phyloP scores from a whole-genome alignment of 1,140 invertebrate genomes.

The Zaprionus capensis region DNA sequence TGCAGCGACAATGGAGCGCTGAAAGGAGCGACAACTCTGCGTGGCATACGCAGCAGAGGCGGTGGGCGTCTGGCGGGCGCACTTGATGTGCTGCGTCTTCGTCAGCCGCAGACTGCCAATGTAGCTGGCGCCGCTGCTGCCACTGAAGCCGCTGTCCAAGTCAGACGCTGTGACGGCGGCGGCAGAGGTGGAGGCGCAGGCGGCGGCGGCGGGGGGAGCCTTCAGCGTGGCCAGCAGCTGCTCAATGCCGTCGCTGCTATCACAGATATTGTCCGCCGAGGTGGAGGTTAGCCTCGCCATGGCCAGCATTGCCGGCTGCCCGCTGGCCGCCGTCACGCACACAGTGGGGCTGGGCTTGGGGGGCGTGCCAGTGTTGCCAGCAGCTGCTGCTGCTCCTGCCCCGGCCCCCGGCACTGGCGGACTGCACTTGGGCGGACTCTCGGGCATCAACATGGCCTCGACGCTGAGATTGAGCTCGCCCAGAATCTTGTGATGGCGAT shows the following conservation, averaged over 20 bases:
- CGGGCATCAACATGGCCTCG: conserved; percentile 94
- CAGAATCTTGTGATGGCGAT: conserved; percentile 91
- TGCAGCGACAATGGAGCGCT: conserved; percentile 48
- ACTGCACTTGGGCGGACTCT: conserved; percentile 76
- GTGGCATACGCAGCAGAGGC: conserved; percentile 42
- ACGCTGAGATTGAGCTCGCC: conserved; percentile 94
- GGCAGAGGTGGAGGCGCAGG: conserved; percentile 85
- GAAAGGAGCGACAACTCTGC: conserved; percentile 75
- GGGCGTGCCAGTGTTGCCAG: conserved; percentile 57
- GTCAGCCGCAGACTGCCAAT: conserved; percentile 87
- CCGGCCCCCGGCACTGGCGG: conserved; percentile 30
- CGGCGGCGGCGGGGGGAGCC: conserved; percentile 78
- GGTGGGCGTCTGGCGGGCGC: conserved; percentile 66
- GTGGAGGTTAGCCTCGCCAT: conserved; percentile 64
- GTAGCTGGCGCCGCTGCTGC: conserved; percentile 91
- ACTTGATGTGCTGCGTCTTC: conserved; percentile 84
- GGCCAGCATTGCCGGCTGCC: conserved; percentile 59
- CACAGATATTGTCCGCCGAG: conserved; percentile 82
- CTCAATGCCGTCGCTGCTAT: conserved; percentile 74
- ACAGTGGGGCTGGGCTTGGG: conserved; percentile 82
- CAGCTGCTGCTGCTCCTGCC: no score
- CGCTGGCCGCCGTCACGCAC: conserved; percentile 81
- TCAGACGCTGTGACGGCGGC: conserved; percentile 84
- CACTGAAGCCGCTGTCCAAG: conserved; percentile 92
- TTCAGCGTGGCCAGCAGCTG: conserved; percentile 83